Evolutionary conservation across 2,888 invertebrate species (phyloP), one percentile per base, ranked within the genome.

Genomic region (Cylloceria caligata): DNA sequence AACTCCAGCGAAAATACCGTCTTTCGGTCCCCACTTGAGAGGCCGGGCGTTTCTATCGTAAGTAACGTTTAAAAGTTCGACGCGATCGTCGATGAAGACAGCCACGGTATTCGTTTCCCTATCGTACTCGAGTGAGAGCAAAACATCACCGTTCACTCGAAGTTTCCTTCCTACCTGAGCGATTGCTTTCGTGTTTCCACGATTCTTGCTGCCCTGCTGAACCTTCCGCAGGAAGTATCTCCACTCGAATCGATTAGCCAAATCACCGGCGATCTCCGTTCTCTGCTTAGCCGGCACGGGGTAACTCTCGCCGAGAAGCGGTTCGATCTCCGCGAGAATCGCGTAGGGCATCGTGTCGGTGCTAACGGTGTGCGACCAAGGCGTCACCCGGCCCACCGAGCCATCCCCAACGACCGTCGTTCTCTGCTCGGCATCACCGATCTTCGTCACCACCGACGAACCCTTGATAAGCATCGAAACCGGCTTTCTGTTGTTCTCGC

Each of bases 171-270:
- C 98, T 16, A 98, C 96, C 93, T 97, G 97, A 0, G 97, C 96
- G 0, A 97, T 96, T 0, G 95, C 94, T 91, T 96, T 97, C 84
- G 93, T 95, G 88, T 90, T 88, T 1, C 91, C 89, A 68, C 93
- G 92, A 81, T 90, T 91, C 72, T 93, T 93, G 82, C 90, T 92
- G 2, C 95, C 95, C 85, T 95, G 95, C 85, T 95, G 95, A 42
- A 96, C 94, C 83, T 97, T 95, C 65, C 98, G 94, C 79, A 98
- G 94, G 93, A 98, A 98, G 93, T 98, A 99, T 49, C 98, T 95
- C 99, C 99, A 99, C 93, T 99, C 99, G 89, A 99, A 97, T 84
- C 98, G 95, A 89, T 98, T 98, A 0, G 98, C 97, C 73, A 98
- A 92, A 90, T 98, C 98, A 0, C 98, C 97, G 27, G 97, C 97